A percentile compares a stretch with the other conserved stretches of the same genome.
Evolutionary conservation across 2,113 vertebrate species (phyloP).

Genomic region (Apaloderma vittatum): DNA sequence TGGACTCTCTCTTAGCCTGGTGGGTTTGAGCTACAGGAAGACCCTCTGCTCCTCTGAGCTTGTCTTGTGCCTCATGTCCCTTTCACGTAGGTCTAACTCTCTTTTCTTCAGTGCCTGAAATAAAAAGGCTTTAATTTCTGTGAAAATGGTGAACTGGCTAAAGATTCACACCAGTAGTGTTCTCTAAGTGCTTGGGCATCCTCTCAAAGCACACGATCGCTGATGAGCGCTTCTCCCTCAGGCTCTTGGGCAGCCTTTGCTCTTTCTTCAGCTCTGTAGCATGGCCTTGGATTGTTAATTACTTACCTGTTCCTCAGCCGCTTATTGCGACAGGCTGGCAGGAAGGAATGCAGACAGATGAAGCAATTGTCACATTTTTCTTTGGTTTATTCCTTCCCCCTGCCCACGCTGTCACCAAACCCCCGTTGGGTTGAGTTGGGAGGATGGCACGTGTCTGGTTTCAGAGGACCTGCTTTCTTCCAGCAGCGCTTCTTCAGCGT

Average conservation of each 20-base stretch:
- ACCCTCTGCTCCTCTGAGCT: background rate
- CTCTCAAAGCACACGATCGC: background rate
- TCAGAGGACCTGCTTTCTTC: background rate
- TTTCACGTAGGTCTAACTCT: fast-evolving
- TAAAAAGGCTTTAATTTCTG: background rate
- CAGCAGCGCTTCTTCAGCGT: background rate
- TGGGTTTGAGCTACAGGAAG: background rate
- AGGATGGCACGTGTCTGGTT: background rate
- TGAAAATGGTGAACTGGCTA: background rate
- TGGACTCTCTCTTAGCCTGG: background rate
- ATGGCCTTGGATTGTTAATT: fast-evolving
- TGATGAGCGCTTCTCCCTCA: background rate
- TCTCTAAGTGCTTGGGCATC: background rate
- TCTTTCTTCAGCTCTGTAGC: background rate
- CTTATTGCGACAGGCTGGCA: background rate
- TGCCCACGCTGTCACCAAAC: too few species aligned
- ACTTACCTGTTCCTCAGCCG: background rate
- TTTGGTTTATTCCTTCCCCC: background rate
- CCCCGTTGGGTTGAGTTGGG: fast-evolving
- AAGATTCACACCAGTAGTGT: fast-evolving
- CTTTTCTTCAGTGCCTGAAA: background rate
- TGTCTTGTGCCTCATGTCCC: background rate
- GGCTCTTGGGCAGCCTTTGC: background rate
- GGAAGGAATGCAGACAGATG: background rate
- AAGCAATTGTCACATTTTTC: too few species aligned